These are phyloP conservation scores for Uloborus plumipes DNA, from an alignment of 2,888 invertebrate species.

Conservation along the genomic window DNA sequence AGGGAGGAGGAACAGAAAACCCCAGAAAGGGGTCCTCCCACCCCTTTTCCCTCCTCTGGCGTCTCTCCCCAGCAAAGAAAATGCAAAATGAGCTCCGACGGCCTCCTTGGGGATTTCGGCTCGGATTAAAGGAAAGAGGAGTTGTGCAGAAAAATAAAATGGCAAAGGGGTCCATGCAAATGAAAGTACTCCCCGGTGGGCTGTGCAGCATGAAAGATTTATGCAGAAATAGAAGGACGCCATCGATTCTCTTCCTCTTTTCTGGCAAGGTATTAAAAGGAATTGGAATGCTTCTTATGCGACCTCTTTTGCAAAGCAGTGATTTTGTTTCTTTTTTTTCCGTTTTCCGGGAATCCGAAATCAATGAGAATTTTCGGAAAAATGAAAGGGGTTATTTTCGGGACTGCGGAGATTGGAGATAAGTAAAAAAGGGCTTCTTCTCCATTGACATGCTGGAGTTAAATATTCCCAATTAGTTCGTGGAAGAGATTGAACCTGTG, in stretches of 20 bases:
- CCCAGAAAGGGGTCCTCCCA: neutral
- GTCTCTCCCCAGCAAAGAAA: conserved; percentile 37
- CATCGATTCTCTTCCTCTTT: conserved; percentile 35
- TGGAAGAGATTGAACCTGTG: too few species aligned
- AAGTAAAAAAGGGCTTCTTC: neutral
- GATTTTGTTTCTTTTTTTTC: neutral
- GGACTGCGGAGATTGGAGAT: neutral
- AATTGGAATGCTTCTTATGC: conserved; percentile 23
- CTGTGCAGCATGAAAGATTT: conserved; percentile 61
- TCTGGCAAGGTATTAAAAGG: conserved; percentile 33
- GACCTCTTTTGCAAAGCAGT: neutral
- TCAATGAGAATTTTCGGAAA: conserved; percentile 11
- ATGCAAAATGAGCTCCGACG: conserved; percentile 57
- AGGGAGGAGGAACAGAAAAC: conserved; percentile 2
- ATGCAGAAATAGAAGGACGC: conserved; percentile 34
- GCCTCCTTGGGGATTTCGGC: conserved; percentile 10
- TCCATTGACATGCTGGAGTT: neutral
- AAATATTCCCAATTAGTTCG: neutral
- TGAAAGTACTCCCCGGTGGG: conserved; percentile 49
- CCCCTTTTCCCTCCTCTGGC: neutral
- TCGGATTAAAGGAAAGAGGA: conserved; percentile 41
- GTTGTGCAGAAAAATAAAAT: conserved; percentile 26
- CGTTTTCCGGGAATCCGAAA: conserved; percentile 10
- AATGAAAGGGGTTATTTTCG: neutral
- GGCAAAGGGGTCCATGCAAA: conserved; percentile 45